Conservation (phyloP, 2,113 vertebrate genomes). For the Tragelaphus scriptus region DNA sequence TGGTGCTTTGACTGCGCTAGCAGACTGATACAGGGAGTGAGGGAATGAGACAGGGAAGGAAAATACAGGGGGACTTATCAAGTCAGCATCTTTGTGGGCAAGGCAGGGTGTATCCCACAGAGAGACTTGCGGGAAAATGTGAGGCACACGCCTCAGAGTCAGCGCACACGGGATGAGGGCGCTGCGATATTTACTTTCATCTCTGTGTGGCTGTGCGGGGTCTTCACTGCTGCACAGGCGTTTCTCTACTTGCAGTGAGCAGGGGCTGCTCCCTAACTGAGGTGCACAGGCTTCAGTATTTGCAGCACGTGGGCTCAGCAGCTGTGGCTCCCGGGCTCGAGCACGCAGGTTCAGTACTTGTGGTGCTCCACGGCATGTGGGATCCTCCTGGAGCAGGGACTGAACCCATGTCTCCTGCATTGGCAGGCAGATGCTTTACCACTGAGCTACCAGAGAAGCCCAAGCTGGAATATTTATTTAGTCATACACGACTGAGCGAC, state of each 20-base stretch:
- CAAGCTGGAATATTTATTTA: background rate
- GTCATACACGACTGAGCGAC: background rate
- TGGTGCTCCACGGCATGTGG: background rate
- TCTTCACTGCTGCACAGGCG: background rate
- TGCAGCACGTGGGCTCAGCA: background rate
- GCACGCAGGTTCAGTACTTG: rapidly evolving
- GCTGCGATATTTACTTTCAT: background rate
- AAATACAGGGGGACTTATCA: background rate
- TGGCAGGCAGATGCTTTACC: background rate
- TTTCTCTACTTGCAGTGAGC: background rate
- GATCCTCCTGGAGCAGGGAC: background rate
- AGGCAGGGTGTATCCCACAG: background rate
- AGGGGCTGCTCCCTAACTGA: background rate
- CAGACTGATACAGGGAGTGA: background rate
- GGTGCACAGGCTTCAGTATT: background rate
- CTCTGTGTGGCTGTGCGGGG: background rate
- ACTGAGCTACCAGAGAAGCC: background rate
- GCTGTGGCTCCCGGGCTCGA: background rate
- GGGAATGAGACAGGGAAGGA: background rate
- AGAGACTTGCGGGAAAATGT: background rate
- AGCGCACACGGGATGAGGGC: background rate
- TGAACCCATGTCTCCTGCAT: background rate
- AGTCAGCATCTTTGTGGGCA: background rate
- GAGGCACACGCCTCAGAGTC: background rate
- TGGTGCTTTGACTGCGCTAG: background rate